Percentiles rank a stretch among this genome's conserved stretches.
These are phyloP conservation scores for Hydrotaea cyrtoneurina DNA, from an alignment of 2,888 invertebrate genomes.

Conservation along the genomic window DNA sequence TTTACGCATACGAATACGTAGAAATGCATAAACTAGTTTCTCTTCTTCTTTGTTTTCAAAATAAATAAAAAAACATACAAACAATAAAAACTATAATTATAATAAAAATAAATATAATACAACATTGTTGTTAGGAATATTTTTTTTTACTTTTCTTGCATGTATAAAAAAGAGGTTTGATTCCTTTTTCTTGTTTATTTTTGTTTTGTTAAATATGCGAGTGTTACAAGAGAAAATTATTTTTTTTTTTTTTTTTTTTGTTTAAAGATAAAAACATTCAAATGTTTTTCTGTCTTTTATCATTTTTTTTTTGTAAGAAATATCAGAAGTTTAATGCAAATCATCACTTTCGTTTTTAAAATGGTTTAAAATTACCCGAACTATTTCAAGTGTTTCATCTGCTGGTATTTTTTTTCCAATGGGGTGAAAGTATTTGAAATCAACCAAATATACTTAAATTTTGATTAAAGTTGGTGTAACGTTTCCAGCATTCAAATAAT, in stretches of 20 bases:
- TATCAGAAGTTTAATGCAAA: too few species aligned
- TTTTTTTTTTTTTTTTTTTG: background rate
- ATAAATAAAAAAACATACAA: background rate
- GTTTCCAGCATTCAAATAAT: too few species aligned
- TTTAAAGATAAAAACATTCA: background rate
- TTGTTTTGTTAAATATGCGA: slow-evolving; percentile 53
- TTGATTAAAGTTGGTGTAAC: too few species aligned
- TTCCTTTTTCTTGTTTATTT: slow-evolving; percentile 33
- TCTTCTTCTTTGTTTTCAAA: background rate
- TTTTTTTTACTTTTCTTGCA: slow-evolving; percentile 25
- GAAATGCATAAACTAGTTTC: background rate
- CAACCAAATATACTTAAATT: too few species aligned
- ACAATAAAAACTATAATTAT: too few species aligned
- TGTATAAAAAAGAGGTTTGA: slow-evolving; percentile 26
- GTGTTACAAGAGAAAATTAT: slow-evolving; percentile 55
- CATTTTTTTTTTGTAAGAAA: background rate
- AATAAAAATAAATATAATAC: slow-evolving; percentile 6
- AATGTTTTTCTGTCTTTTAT: background rate
- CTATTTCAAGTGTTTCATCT: too few species aligned
- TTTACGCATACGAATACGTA: background rate
- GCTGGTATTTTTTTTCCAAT: background rate
- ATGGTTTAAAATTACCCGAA: too few species aligned
- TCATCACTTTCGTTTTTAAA: too few species aligned
- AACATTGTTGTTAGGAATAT: slow-evolving; percentile 25
- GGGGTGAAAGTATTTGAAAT: too few species aligned